Conservation (phyloP, 2,797 vertebrate genomes). For the Thaleichthys pacificus region DNA sequence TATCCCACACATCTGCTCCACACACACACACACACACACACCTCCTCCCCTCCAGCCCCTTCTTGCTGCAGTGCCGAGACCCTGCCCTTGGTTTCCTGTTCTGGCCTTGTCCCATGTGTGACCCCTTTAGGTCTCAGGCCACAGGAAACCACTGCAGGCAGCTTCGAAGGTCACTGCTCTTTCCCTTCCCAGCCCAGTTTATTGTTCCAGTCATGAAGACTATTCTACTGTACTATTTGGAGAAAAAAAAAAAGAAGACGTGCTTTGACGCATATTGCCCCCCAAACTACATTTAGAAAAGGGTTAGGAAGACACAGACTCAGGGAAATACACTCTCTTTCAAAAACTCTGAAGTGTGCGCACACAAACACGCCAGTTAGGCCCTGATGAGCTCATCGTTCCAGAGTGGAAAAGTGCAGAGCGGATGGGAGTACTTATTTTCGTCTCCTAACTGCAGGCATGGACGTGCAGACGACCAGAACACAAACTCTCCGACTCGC, state of each 20-base stretch:
- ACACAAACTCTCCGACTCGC: slow-evolving; percentile 36
- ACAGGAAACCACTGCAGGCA: slow-evolving; percentile 66
- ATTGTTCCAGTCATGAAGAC: slow-evolving; percentile 4
- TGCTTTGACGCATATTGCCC: neutral
- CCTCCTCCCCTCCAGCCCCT: slow-evolving; percentile 24
- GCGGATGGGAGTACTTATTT: slow-evolving; percentile 64
- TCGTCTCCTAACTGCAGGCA: slow-evolving; percentile 57
- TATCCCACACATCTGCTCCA: no score
- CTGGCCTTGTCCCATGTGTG: slow-evolving; percentile 64
- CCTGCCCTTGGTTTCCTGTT: slow-evolving; percentile 64
- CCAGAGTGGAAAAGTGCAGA: slow-evolving; percentile 65
- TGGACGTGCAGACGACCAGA: slow-evolving; percentile 60
- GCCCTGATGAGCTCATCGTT: slow-evolving; percentile 63
- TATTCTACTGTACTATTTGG: no score
- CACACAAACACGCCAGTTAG: slow-evolving; percentile 20
- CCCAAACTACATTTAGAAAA: neutral
- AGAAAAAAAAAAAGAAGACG: neutral
- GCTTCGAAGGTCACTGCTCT: slow-evolving; percentile 64
- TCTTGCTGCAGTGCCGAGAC: slow-evolving; percentile 47
- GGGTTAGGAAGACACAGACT: slow-evolving; percentile 8
- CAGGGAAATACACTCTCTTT: slow-evolving; percentile 3
- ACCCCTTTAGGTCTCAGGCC: slow-evolving; percentile 68
- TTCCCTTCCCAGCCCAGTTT: slow-evolving; percentile 46
- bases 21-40: slow-evolving; percentile 22
- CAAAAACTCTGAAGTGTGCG: neutral